These are phyloP conservation scores for Penelope pileata DNA, from an alignment of 2,113 vertebrate genomes.

Conservation along the genomic window DNA sequence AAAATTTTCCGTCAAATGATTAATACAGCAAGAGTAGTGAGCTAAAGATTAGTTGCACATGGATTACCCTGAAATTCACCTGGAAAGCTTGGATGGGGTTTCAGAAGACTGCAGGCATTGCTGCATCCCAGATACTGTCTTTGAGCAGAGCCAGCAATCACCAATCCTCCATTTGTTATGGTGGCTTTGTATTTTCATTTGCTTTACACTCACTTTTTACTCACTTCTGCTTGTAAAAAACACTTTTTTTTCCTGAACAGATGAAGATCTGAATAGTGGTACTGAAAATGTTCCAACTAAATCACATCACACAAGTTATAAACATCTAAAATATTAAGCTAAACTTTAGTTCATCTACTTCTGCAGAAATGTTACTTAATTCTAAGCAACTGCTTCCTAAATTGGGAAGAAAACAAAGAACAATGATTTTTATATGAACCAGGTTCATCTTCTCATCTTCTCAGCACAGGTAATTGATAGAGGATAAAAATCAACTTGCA, in stretches of 20 bases:
- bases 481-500: background rate
- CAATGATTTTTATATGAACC: background rate
- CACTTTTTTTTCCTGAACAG: background rate
- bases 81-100: background rate
- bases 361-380: background rate
- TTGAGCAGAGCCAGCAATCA: background rate
- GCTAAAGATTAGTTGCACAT: background rate
- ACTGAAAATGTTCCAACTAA: background rate
- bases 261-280: background rate
- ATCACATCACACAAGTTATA: background rate
- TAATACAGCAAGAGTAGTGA: background rate
- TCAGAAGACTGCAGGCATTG: background rate
- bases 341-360: background rate
- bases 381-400: background rate
- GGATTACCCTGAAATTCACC: background rate
- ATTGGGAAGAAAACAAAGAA: background rate
- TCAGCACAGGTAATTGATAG: background rate
- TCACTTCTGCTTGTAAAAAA: background rate
- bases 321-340: background rate
- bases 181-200: background rate
- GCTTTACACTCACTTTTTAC: background rate
- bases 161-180: background rate
- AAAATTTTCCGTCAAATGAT: background rate
- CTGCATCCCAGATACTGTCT: background rate
- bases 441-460: background rate